A percentile compares a stretch with the other conserved stretches of the same genome.
Conservation (phyloP, 2,888 invertebrate genomes). For the Opisthograptis luteolata region DNA sequence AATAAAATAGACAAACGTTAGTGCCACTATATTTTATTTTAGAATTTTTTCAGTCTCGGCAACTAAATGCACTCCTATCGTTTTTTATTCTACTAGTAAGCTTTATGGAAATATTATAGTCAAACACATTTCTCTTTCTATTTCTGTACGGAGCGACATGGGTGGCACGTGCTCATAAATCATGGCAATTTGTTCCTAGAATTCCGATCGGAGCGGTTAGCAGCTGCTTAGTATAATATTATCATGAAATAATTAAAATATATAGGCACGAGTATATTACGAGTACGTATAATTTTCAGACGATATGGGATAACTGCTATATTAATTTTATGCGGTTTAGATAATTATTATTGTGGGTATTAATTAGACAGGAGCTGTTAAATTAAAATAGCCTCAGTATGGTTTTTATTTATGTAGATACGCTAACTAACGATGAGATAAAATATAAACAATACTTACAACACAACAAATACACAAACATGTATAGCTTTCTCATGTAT, state of each 20-base stretch:
- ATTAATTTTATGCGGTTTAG: conserved; percentile 6
- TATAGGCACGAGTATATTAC: no score
- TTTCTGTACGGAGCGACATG: conserved; percentile 64
- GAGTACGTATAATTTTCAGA: neutral
- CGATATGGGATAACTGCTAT: neutral
- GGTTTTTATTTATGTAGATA: no score
- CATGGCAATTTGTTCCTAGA: conserved; percentile 76
- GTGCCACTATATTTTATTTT: no score
- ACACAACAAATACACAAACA: no score
- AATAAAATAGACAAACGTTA: no score
- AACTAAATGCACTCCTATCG: neutral
- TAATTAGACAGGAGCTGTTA: no score
- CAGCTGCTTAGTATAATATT: conserved; percentile 30
- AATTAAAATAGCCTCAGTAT: no score
- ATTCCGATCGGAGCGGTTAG: conserved; percentile 34
- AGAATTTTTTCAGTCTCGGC: no score
- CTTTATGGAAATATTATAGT: conserved; percentile 20
- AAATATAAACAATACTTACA: no score
- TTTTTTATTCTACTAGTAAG: conserved; percentile 6
- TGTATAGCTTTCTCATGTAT: no score
- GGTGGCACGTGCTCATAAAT: conserved; percentile 70
- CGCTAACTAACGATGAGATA: no score
- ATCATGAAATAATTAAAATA: conserved; percentile 31
- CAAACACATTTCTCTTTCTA: conserved; percentile 56
- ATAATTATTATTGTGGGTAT: no score